A percentile compares a stretch with the other conserved stretches of the same genome.
Conservation (phyloP, 2,113 vertebrate genomes). For the Mionectes macconnelli region DNA sequence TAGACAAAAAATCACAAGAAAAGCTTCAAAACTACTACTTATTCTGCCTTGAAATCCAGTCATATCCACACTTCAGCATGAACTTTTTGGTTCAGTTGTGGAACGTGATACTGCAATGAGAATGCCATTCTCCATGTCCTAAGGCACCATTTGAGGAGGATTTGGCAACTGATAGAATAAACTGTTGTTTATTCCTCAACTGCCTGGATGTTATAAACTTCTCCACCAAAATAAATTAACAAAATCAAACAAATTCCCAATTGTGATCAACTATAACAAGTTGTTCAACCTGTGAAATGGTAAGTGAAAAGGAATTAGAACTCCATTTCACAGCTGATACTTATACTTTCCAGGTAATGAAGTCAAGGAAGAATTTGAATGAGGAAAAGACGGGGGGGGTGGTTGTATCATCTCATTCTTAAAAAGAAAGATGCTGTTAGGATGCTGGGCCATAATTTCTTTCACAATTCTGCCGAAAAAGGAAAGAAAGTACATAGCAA, state of each 20-base stretch:
- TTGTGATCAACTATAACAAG: neutral
- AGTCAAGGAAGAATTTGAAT: neutral
- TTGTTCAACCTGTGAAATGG: neutral
- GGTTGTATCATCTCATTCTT: neutral
- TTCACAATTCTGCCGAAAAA: neutral
- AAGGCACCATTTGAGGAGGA: neutral
- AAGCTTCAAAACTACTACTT: neutral
- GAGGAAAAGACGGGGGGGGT: neutral
- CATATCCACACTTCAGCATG: neutral
- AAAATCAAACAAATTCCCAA: neutral
- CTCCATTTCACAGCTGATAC: neutral
- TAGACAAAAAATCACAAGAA: neutral
- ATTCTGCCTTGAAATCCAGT: neutral
- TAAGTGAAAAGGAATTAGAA: neutral
- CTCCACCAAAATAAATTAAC: slow-evolving; percentile 19
- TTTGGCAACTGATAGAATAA: neutral
- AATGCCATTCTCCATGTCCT: neutral
- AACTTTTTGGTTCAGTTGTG: neutral
- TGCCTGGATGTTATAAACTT: neutral
- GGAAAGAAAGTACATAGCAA: neutral
- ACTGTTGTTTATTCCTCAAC: neutral
- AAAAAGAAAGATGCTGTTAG: neutral
- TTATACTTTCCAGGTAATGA: neutral
- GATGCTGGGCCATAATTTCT: neutral
- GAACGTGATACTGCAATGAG: neutral